Base-by-base conservation (phyloP, 2,888 invertebrate species). In the Coronaproctus castanopsis region DNA sequence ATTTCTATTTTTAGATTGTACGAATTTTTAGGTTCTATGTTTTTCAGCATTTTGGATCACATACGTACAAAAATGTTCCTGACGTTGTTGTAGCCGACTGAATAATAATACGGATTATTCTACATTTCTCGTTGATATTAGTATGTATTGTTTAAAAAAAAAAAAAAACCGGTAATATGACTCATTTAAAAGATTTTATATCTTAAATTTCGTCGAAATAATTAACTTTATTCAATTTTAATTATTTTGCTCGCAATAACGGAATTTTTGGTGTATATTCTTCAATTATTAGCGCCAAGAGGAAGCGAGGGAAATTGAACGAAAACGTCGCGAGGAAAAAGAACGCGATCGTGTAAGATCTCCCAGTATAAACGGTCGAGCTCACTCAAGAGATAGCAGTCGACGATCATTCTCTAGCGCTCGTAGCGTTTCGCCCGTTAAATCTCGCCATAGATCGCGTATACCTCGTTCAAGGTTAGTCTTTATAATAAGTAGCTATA, bases 281-380 rank as follows among this genome's bases (percentile, higher is more conserved):
- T 72, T 73, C 74, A 58, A 70, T 74, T 76, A 77, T 69, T 77
- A 82, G 81, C 83, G 83, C 76, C 81, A 82, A 74, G 84, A 84
- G 71, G 82, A 82, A 71, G 81, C 82, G 69, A 80, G 80, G 68
- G 81, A 81, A 70, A 79, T 80, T 52, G 75, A 75, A 66, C 75
- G 80, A n/a, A 65, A 65, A 60, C 63, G 65, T 51, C 61, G 66
- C 18, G 64, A 69, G 66, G 65, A 67, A 63, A 64, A 63, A 57
- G 64, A 66, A 54, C 63, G 65, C 52, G 62, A 67, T 53, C 61
- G 65, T 48, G 65, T 65, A 21, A 61, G 63, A 21, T 65, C 65
- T 18, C 59, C 59, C 48, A 62, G 64, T 54, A 62, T 63, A 23
- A 63, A 62, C 36, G 63, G 62, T 14, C 56, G 63, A 3, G 62